phyloP scores from a whole-genome alignment of 2,888 invertebrate genomes.

The Leucania comma region DNA sequence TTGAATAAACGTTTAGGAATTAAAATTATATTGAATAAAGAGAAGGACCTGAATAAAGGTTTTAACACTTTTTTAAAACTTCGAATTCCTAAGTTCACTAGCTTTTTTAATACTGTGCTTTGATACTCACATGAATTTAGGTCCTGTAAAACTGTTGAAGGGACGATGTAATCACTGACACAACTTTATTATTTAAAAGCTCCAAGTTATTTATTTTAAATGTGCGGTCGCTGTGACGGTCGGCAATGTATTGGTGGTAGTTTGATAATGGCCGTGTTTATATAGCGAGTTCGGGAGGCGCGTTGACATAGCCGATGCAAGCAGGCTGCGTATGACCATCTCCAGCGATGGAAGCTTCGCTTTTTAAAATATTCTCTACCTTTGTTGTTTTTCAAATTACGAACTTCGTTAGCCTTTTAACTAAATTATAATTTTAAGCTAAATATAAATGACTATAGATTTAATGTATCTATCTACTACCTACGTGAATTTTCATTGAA shows the following conservation, averaged over 20 bases:
- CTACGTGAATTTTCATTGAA: constrained; percentile 45
- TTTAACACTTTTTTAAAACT: constrained; percentile 29
- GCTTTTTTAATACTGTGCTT: constrained; percentile 41
- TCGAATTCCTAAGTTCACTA: constrained; percentile 25
- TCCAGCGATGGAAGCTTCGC: constrained; percentile 69
- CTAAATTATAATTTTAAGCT: not conserved
- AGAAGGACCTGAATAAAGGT: not conserved
- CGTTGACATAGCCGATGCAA: constrained; percentile 79
- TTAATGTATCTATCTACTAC: too few species aligned
- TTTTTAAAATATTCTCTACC: constrained; percentile 61
- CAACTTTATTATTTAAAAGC: constrained; percentile 75
- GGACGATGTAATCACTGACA: constrained; percentile 82
- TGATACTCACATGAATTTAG: constrained; percentile 83
- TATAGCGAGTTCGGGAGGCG: constrained; percentile 80
- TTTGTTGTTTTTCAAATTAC: constrained; percentile 53
- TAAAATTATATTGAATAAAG: not conserved
- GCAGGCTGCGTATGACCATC: constrained; percentile 77
- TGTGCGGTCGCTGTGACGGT: constrained; percentile 85
- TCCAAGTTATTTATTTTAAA: constrained; percentile 72
- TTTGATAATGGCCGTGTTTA: constrained; percentile 83
- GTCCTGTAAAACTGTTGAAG: constrained; percentile 76
- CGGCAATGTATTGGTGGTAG: constrained; percentile 87
- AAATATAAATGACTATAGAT: not conserved
- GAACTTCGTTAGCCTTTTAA: constrained; percentile 10
- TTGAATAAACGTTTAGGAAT: not conserved